phyloP scores from a whole-genome alignment of 2,888 invertebrate genomes.

The Eumacrocentrus americanus region DNA sequence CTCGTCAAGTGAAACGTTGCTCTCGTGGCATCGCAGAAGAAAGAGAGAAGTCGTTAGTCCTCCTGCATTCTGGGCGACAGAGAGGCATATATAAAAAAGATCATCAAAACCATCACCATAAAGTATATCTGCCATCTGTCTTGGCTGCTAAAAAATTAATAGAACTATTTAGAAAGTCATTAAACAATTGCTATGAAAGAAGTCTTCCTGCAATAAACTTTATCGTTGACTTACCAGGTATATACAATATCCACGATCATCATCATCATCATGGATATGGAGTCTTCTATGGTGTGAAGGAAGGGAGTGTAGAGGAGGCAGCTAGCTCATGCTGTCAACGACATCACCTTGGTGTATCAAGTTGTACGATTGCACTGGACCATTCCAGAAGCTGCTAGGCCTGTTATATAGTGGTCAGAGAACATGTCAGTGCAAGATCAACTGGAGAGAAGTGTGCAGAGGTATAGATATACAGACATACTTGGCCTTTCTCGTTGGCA shows the following conservation, averaged over 20 bases:
- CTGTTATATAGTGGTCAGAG: too few species aligned
- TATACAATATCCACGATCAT: too few species aligned
- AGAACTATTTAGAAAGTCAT: background rate
- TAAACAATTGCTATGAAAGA: background rate
- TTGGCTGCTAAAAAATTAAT: background rate
- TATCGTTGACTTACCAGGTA: too few species aligned
- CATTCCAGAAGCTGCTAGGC: too few species aligned
- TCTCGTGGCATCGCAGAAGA: conserved; percentile 3
- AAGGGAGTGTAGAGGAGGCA: too few species aligned
- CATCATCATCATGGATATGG: too few species aligned
- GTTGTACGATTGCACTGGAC: too few species aligned
- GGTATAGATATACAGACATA: background rate
- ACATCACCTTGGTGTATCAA: too few species aligned
- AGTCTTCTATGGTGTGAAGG: too few species aligned
- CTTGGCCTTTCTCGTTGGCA: conserved; percentile 16
- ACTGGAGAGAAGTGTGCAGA: background rate
- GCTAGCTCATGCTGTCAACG: too few species aligned
- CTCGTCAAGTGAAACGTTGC: conserved; percentile 13
- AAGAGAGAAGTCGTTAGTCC: conserved; percentile 10
- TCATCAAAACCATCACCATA: background rate
- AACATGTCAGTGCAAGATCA: too few species aligned
- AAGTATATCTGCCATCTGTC: background rate
- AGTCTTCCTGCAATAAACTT: background rate
- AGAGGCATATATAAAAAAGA: conserved; percentile 6
- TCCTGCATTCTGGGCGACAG: background rate